Evolutionary conservation across 2,113 vertebrate genomes (phyloP), one percentile per base, ranked within the genome.

Genomic region (Antidorcas marsupialis): DNA sequence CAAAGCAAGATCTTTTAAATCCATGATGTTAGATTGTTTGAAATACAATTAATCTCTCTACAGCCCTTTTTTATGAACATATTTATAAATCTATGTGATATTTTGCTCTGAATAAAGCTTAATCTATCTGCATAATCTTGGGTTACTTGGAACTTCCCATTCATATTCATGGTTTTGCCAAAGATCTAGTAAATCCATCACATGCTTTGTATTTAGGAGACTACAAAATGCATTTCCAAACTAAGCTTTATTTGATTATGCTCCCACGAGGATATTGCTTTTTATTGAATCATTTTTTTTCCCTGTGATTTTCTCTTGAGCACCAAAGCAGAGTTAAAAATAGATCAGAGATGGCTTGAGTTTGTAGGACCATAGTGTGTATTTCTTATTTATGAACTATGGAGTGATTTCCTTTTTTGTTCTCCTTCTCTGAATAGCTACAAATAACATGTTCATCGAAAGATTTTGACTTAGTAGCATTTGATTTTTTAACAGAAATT

Each of bases 241-340:
- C 83, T 83, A 86, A 93, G 87, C 86, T 91, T 93, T 93, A 91
- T 94, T 97, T 98, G 93, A 94, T 96, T 96, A 36, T 78, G 4
- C 2, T 97, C 94, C 97, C 88, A 7, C 0, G 88, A 91, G 94
- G 60, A 64, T 97, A 91, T 91, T 89, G 91, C 91, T 95, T 97
- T 97, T 95, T 97, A 98, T 96, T 97, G 93, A 95, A 97, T 93
- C 82, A 82, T 93, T 94, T 91, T 97, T 97, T 84, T 84, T 83
- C 25, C 59, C 91, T 55, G 30, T 92, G 94, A 97, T 23, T 96
- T 97, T 97, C 71, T 96, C 85, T 93, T 84, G 47, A 87, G 53
- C 86, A 47, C 60, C 21, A 84, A 62, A 89, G 91, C 33, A 94
- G 62, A 89, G 55, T 76, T 97, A 97, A 97, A 97, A 98, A 97